Evolutionary conservation across 2,113 vertebrate species (phyloP).

Genomic region (Petromus typicus): DNA sequence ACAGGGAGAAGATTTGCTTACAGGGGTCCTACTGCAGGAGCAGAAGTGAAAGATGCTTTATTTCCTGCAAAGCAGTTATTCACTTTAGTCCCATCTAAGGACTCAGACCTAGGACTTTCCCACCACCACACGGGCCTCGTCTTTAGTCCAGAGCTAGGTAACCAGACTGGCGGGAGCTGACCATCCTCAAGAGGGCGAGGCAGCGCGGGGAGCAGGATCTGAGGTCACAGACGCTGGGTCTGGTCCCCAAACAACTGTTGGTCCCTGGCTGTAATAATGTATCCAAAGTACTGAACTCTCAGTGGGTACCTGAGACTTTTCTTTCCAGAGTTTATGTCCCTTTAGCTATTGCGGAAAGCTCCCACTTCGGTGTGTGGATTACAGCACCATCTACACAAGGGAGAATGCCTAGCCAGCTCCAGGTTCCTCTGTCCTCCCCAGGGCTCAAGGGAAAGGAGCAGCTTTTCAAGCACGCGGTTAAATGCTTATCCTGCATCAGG

Average conservation of each 20-base stretch:
- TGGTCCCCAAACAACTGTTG: neutral
- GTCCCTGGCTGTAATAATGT: neutral
- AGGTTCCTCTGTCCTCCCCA: neutral
- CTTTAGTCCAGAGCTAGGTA: neutral
- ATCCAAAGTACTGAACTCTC: neutral
- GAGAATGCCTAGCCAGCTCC: neutral
- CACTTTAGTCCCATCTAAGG: neutral
- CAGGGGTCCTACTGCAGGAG: neutral
- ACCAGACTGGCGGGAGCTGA: neutral
- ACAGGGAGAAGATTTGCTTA: neutral
- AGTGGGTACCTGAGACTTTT: neutral
- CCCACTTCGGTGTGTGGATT: neutral
- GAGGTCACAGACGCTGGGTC: neutral
- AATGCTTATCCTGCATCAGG: neutral
- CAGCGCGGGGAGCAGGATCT: neutral
- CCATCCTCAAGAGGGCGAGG: neutral
- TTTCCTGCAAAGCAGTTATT: neutral
- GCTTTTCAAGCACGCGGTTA: neutral
- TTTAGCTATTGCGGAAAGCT: neutral
- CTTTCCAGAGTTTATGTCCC: neutral
- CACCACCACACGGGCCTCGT: neutral
- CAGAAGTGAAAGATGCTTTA: neutral
- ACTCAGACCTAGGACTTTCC: neutral
- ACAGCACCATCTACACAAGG: neutral
- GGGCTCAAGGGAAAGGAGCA: neutral